Conservation (phyloP, 2,797 vertebrate species). For the Peromyscus melanophrys region DNA sequence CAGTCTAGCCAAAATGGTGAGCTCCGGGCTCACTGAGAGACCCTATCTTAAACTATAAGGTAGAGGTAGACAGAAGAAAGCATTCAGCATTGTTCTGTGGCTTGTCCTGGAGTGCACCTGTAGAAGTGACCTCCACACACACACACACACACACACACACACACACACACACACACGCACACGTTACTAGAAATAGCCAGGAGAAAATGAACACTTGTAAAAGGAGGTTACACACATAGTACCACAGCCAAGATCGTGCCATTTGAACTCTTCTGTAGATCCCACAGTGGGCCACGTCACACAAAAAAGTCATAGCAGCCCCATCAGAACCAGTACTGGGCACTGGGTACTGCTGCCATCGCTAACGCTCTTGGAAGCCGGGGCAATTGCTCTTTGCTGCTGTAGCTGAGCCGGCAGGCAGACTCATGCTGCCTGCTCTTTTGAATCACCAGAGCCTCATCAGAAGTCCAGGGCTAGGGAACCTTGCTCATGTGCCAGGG, state of each 20-base stretch:
- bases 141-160: background rate
- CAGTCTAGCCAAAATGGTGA: background rate
- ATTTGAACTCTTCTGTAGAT: background rate
- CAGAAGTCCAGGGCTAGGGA: background rate
- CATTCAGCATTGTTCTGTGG: background rate
- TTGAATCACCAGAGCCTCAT: background rate
- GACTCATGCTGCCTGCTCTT: background rate
- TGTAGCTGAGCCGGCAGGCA: background rate
- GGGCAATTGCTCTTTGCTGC: background rate
- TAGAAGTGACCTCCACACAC: background rate
- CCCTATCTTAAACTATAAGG: background rate
- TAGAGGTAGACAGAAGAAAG: background rate
- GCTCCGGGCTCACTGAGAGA: background rate
- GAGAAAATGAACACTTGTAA: background rate
- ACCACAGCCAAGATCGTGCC: background rate
- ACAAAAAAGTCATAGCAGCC: background rate
- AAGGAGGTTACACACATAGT: background rate
- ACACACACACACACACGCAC: background rate
- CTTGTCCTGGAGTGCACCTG: background rate
- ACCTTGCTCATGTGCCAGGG: too few relatives aligned
- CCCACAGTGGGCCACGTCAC: background rate
- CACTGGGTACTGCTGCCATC: background rate
- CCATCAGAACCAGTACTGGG: background rate
- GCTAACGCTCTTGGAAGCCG: background rate
- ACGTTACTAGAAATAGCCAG: constrained; percentile 6